Evolutionary conservation across 64 coral and sea anemone species (phyloP).

Genomic region (Acropora tenuis): DNA sequence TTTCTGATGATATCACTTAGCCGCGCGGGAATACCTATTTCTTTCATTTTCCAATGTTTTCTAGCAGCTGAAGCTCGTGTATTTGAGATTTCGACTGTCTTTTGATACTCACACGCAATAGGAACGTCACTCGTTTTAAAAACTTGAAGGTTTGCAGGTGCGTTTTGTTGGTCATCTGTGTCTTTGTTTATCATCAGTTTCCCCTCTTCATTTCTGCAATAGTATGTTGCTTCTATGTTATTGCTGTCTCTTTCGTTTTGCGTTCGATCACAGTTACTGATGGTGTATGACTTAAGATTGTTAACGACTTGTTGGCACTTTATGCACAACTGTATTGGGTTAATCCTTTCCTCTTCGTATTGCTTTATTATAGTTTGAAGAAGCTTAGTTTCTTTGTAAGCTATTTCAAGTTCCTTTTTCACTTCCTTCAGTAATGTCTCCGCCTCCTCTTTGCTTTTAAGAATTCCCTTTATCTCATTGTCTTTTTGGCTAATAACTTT

Average conservation of each 20-base stretch:
- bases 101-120: neutral
- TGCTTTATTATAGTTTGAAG: neutral
- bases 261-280: neutral
- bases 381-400: neutral
- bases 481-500: slow-evolving; percentile 21
- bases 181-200: neutral
- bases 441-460: neutral
- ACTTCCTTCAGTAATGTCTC: neutral
- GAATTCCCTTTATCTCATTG: neutral
- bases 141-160: neutral
- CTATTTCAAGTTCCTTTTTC: neutral
- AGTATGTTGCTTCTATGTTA: neutral
- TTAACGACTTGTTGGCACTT: neutral
- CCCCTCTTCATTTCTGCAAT: neutral
- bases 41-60: neutral
- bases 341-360: neutral
- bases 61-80: neutral
- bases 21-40: neutral
- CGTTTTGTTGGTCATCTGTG: neutral
- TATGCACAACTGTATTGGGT: neutral
- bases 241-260: neutral
- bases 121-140: neutral
- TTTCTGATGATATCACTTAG: neutral
- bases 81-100: neutral
- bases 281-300: neutral